Percentiles rank a stretch among this genome's conserved stretches.
Evolutionary conservation across 2,113 vertebrate genomes (phyloP).

Genomic region (Oreochromis niloticus): DNA sequence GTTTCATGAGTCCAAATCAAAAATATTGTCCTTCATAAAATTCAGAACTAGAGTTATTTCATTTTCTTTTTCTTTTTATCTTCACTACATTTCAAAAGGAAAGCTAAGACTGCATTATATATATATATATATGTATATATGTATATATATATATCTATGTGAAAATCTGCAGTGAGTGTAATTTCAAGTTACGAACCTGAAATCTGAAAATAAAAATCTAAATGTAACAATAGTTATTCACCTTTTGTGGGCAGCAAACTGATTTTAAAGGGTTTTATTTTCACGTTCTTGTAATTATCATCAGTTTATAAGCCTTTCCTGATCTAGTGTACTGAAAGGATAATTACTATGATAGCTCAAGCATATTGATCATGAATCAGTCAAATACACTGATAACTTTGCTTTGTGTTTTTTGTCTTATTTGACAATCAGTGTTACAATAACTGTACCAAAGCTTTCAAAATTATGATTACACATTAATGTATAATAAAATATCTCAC

Average conservation of each 20-base stretch:
- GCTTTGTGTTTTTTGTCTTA: neutral
- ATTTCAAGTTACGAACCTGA: neutral
- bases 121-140: too few species aligned
- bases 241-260: neutral
- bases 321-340: neutral
- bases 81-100: neutral
- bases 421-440: neutral
- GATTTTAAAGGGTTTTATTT: neutral
- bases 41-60: too few species aligned
- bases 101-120: neutral
- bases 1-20: neutral
- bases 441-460: neutral
- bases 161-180: neutral
- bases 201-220: neutral
- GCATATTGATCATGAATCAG: neutral
- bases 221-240: neutral
- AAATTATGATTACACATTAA: neutral
- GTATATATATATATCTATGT: neutral
- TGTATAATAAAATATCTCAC: neutral
- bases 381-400: neutral
- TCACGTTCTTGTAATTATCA: neutral
- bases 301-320: neutral
- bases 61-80: neutral
- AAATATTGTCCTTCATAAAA: neutral
- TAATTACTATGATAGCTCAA: neutral